phyloP scores from a whole-genome alignment of 1,140 invertebrate species.

The Phymorhynchus buccinoides region DNA sequence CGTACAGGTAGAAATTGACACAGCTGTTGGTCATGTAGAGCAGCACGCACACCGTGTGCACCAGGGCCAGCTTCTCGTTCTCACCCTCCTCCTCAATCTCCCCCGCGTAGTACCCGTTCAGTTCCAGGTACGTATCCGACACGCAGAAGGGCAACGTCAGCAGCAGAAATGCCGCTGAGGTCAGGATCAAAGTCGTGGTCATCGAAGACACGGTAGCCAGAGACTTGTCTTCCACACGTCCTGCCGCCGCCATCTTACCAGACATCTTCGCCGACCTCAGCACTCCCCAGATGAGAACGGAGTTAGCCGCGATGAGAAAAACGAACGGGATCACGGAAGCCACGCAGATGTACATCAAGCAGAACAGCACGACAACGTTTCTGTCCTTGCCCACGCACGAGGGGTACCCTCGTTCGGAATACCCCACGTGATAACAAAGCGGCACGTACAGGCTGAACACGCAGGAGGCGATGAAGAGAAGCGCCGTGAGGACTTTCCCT shows the following conservation, averaged over 20 bases:
- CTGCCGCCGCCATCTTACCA: no score
- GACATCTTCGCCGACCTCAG: background rate
- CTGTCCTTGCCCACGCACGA: background rate
- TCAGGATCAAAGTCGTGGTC: constrained; percentile 26
- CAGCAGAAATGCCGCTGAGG: background rate
- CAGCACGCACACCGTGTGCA: constrained; percentile 22
- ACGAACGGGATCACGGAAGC: background rate
- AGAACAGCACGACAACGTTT: background rate
- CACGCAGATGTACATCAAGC: background rate
- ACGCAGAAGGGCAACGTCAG: constrained; percentile 35
- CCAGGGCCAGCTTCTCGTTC: background rate
- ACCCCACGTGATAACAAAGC: background rate
- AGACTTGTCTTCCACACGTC: background rate
- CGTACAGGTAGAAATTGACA: constrained; percentile 41
- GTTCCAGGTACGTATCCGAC: constrained; percentile 23
- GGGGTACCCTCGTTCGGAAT: background rate
- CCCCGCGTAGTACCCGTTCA: background rate
- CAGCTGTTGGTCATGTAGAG: constrained; percentile 37
- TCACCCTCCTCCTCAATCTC: background rate
- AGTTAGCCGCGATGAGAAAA: background rate
- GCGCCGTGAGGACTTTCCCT: background rate
- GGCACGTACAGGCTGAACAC: constrained; percentile 27
- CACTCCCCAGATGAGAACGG: background rate
- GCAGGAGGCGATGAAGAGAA: background rate
- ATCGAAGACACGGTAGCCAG: background rate